Evolutionary conservation across 2,113 vertebrate species (phyloP), one percentile per base, ranked within the genome.

Genomic region (Eptatretus burgeri): DNA sequence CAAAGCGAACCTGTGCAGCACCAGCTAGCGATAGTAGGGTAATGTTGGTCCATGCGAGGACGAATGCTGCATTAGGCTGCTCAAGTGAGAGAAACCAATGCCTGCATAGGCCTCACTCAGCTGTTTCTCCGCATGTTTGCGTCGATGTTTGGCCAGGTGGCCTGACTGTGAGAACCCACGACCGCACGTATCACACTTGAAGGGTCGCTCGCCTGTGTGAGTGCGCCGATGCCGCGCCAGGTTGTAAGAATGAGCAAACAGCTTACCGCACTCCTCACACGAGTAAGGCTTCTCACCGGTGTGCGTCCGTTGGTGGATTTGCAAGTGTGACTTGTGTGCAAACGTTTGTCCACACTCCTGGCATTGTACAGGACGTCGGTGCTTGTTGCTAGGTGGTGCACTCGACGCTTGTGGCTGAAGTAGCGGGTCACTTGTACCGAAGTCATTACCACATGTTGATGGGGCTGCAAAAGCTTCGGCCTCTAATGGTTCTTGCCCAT

Each of bases 241-340:
- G 56, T 60, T 60, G 56, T 60, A 60, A 11, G 56, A 60, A 20
- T 60, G 56, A n/a, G 56, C 56, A 11, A 60, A 60, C 9, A 20
- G n/a, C 56, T 60, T 60, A 11, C 56, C 56, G 56, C 56, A 60
- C 56, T 60, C 56, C 56, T 60, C 56, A 20, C 56, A 60, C n/a
- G n/a, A n/a, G 56, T 60, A 60, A 10, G 56, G 56, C 56, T 60
- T 60, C 56, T 60, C 56, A 20, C 56, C 56, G n/a, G 56, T 60
- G 56, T 60, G 56, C 56, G 56, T 60, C 20, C 56, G n/a, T 12
- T 60, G 56, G 56, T 60, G 56, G 56, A 60, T 60, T 20, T 17
- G 56, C 56, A 60, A 20, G 56, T 60, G 56, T 20, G 56, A 60
- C 56, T 60, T 60, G 56, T 60, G 56, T 13, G 56, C 56, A 12